phyloP scores from a whole-genome alignment of 2,113 vertebrate species.

The Crotalus viridis region DNA sequence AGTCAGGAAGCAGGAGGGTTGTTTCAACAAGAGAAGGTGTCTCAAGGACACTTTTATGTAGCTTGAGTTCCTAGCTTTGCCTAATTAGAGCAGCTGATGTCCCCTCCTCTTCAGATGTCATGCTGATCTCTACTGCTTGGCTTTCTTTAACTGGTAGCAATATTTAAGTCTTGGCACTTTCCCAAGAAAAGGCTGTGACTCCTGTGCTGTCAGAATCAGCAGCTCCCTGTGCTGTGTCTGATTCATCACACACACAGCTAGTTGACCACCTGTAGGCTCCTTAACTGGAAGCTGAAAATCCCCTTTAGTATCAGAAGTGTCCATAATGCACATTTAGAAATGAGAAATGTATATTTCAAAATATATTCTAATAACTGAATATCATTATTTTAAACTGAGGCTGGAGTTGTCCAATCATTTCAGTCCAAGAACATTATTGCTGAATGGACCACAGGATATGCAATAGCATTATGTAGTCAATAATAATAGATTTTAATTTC shows the following conservation, averaged over 20 bases:
- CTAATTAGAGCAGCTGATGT: background rate
- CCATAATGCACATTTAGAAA: background rate
- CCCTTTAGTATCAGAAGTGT: background rate
- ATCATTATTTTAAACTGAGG: background rate
- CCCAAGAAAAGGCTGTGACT: background rate
- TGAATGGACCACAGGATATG: background rate
- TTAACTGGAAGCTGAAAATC: background rate
- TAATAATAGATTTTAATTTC: conserved; percentile 1
- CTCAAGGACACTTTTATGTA: background rate
- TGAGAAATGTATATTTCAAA: background rate
- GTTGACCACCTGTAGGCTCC: background rate
- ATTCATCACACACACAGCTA: background rate
- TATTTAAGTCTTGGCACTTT: background rate
- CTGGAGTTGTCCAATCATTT: background rate
- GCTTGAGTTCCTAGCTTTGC: background rate
- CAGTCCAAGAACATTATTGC: background rate
- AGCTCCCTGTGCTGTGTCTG: background rate
- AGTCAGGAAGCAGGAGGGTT: background rate
- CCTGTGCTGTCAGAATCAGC: background rate
- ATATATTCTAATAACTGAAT: background rate
- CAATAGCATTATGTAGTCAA: background rate
- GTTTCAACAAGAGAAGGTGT: background rate
- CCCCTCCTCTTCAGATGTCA: background rate
- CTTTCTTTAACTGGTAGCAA: background rate
- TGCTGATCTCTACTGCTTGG: background rate